Evolutionary conservation across 1,140 invertebrate species (phyloP), one percentile per base, ranked within the genome.

Genomic region (Rhagoletis zephyria): DNA sequence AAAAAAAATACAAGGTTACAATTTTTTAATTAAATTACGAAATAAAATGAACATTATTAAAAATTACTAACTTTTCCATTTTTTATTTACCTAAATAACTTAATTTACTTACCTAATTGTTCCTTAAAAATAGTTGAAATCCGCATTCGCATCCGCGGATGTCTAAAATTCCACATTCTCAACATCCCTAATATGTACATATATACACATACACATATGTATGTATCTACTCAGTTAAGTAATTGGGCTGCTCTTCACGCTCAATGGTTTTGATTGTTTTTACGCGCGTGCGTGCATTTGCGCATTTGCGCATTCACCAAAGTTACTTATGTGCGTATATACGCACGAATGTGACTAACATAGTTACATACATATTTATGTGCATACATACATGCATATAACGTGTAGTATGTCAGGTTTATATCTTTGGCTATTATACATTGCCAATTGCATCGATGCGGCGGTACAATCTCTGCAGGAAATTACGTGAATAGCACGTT

Each of bases 201-300:
- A 30, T 30, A 30, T n/a, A n/a, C n/a, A n/a, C 56, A 1, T 56
- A 30, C 12, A 7, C 42, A 0, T 81, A n/a, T 1, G 2, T 30
- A 7, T 30, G 48, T 56, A 48, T 81, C 9, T 56, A 19, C 5
- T n/a, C 56, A 56, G 16, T n/a, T 81, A 56, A 56, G 56, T 81
- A 81, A 81, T 81, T 81, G 74, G 74, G 74, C 42, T 81, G 74
- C 74, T 81, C 74, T 81, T 56, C 74, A 81, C 74, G 74, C 74
- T 59, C 48, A 19, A 77, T 81, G 48, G 48, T 81, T 81, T 81
- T 51, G 74, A 16, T 81, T 81, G 74, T 81, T 56, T 56, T 48
- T 48, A 45, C 42, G 45, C 42, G 45, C 70, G 45, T 77, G 70
- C 45, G 16, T 81, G 12, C 48, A 81, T 81, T 81, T 81, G n/a